These are phyloP conservation scores for Squalus acanthias DNA, from an alignment of 2,797 vertebrate species.

Conservation along the genomic window DNA sequence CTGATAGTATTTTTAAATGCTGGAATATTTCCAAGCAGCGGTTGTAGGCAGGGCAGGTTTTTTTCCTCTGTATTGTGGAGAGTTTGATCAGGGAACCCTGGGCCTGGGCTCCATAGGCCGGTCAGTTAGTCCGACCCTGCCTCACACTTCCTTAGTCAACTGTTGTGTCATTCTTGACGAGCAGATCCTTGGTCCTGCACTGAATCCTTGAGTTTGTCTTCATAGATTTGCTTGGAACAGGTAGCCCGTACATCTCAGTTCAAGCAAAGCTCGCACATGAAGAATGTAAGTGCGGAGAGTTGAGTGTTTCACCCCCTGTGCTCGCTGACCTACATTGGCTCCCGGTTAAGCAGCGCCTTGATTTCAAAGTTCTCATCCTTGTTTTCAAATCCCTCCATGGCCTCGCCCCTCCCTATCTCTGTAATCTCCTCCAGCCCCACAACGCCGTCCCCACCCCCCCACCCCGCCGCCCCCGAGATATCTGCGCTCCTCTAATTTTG, in stretches of 20 bases:
- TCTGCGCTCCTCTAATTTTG: no score
- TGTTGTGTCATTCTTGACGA: background rate
- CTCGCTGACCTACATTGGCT: no score
- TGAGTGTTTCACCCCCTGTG: background rate
- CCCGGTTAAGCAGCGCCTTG: no score
- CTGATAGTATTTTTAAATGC: no score
- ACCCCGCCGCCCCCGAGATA: no score
- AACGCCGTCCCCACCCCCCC: no score
- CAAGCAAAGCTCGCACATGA: background rate
- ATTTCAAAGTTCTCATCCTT: no score
- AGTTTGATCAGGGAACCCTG: background rate
- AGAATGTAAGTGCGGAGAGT: background rate
- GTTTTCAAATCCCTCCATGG: no score
- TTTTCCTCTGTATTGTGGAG: background rate
- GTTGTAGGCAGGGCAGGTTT: no score
- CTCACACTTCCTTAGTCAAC: background rate
- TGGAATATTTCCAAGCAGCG: no score
- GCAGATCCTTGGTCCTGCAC: background rate
- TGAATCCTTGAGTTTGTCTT: background rate
- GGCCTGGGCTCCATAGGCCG: background rate
- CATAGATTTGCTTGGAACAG: background rate
- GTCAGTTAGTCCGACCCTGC: background rate
- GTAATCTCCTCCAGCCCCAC: no score
- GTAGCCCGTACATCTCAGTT: background rate
- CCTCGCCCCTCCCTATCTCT: no score